Percentiles rank a stretch among this genome's conserved stretches.
phyloP scores from a whole-genome alignment of 2,888 invertebrate species.

The Volucella bombylans region DNA sequence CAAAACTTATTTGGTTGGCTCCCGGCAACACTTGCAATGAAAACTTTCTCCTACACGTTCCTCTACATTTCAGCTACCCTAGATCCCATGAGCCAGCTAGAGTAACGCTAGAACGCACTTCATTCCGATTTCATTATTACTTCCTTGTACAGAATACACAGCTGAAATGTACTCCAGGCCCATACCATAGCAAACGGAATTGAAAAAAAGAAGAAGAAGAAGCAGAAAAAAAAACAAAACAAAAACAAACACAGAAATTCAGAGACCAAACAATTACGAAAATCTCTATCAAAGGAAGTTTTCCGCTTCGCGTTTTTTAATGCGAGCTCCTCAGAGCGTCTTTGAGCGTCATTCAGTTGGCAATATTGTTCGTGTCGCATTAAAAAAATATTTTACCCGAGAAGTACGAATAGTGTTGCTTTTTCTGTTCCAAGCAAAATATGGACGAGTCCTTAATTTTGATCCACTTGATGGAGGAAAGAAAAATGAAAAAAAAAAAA shows the following conservation, averaged over 20 bases:
- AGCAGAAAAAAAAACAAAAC: constrained; percentile 7
- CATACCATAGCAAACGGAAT: constrained; percentile 15
- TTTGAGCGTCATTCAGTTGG: constrained; percentile 45
- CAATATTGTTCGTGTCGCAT: constrained; percentile 47
- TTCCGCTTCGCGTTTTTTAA: constrained; percentile 56
- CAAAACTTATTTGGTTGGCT: constrained; percentile 64
- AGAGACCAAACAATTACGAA: not conserved
- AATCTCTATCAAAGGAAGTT: constrained; percentile 36
- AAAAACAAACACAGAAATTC: not conserved
- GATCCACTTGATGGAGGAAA: constrained; percentile 31
- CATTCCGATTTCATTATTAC: constrained; percentile 62
- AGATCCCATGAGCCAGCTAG: constrained; percentile 14
- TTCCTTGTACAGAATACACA: constrained; percentile 39
- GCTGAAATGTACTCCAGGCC: constrained; percentile 50
- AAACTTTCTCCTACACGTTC: constrained; percentile 42
- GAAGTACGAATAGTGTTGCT: not conserved
- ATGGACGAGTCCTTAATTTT: constrained; percentile 39
- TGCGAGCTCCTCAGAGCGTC: constrained; percentile 37
- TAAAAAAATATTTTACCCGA: constrained; percentile 31
- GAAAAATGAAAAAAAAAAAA: not conserved
- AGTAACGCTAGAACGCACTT: constrained; percentile 43
- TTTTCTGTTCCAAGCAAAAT: not conserved
- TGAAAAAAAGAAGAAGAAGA: too few relatives aligned
- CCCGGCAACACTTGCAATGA: constrained; percentile 45
- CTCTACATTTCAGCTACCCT: not conserved